Evolutionary conservation across 2,888 invertebrate genomes (phyloP).

Genomic region (Zele albiditarsus): DNA sequence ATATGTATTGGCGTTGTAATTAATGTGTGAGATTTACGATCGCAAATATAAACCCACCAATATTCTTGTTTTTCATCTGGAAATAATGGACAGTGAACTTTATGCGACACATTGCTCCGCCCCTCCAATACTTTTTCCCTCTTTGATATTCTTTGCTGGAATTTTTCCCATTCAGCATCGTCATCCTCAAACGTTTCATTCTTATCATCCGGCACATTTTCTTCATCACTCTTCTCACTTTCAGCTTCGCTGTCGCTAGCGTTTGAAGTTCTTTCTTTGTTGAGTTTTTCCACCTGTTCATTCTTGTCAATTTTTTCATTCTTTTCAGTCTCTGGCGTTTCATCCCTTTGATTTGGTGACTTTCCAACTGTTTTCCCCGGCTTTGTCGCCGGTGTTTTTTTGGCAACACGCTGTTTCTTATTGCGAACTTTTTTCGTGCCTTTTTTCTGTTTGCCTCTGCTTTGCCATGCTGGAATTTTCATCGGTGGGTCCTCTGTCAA

Average conservation of each 20-base stretch:
- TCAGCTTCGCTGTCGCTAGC: conserved; percentile 71
- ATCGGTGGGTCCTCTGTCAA: conserved; percentile 67
- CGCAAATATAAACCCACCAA: conserved; percentile 99
- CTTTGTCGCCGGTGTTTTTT: conserved; percentile 57
- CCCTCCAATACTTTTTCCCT: conserved; percentile 92
- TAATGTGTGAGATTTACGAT: conserved; percentile 92
- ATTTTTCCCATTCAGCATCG: conserved; percentile 92
- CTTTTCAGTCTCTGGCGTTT: conserved; percentile 1
- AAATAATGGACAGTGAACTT: conserved; percentile 97
- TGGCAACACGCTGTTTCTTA: conserved; percentile 69
- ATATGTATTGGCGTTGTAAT: conserved; percentile 95
- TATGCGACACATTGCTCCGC: conserved; percentile 93
- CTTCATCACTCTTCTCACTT: conserved; percentile 75
- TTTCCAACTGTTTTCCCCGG: conserved; percentile 31
- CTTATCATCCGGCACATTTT: conserved; percentile 74
- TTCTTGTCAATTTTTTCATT: conserved; percentile 4
- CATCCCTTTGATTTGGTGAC: conserved; percentile 23
- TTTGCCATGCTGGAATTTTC: conserved; percentile 87
- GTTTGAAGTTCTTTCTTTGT: conserved; percentile 48
- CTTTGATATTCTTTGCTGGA: conserved; percentile 90
- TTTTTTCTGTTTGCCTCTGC: conserved; percentile 78
- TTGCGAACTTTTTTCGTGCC: conserved; percentile 78
- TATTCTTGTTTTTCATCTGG: conserved; percentile 97
- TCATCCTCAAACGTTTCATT: conserved; percentile 80
- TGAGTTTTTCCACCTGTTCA: conserved; percentile 27